Base-by-base conservation (phyloP, 2,888 invertebrate species). In the Sesia apiformis region DNA sequence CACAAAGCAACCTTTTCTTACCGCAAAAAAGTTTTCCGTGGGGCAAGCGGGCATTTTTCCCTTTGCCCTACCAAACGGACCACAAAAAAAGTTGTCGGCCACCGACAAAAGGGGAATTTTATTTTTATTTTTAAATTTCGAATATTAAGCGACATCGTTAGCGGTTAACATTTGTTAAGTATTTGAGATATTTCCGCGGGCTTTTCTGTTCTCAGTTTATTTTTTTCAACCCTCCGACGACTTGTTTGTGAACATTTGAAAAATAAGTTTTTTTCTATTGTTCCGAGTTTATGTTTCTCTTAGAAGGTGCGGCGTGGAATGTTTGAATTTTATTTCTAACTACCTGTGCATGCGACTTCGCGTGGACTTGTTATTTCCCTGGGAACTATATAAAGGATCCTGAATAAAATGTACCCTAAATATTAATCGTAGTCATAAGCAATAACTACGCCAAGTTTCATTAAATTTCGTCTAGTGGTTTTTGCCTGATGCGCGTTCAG, bases 141-240 rank as follows among this genome's bases (percentile, higher is more conserved):
- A 81, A 86, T 85, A 85, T 85, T 82, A 84, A 81, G 76, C 75
- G 84, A 84, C 84, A 77, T 85, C 85, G 86, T 86, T 87, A 86
- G 86, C 81, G 86, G 85, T 86, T 78, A 77, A 66, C 83, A 80
- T 86, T 87, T 76, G 85, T 81, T 82, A 81, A 85, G 86, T 88
- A 87, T 87, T 81, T 76, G 75, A 79, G 84, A 87, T 87, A 82
- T 82, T 86, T 81, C 77, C 65, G 73, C 65, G 58, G 55, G 69
- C 65, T 69, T 67, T 67, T 61, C 63, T 66, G 65, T 63, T 67
- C 70, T 75, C 66, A 67, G 76, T 74, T 71, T 74, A 72, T 72
- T 77, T 77, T 78, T 75, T 69, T 55, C 43, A 56, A 40, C 49
- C 42, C 42, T 42, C 40, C 8, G 52, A 39, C 39, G 40, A 39